A percentile compares a stretch with the other conserved stretches of the same genome.
phyloP scores from a whole-genome alignment of 2,797 vertebrate genomes.

The Leptodactylus fallax region DNA sequence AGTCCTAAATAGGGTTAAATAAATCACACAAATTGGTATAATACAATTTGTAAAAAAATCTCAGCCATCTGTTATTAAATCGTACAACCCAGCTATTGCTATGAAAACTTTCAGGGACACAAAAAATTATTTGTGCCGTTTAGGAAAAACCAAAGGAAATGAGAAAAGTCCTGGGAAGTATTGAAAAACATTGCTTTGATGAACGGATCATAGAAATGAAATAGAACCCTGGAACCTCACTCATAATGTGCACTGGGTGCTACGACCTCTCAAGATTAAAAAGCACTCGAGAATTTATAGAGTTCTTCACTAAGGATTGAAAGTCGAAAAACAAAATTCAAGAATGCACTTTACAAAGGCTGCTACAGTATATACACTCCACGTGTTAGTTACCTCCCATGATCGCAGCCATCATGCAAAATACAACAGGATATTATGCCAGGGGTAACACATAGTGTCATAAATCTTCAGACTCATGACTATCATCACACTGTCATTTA shows the following conservation, averaged over 20 bases:
- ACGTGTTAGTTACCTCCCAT: conserved; percentile 44
- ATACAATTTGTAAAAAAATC: background rate
- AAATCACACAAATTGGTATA: background rate
- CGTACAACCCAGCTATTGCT: background rate
- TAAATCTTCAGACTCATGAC: conserved; percentile 22
- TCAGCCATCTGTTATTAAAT: conserved; percentile 13
- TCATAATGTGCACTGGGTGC: conserved; percentile 22
- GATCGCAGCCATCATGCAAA: conserved; percentile 30
- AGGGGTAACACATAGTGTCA: conserved; percentile 33
- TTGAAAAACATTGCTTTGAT: conserved; percentile 48
- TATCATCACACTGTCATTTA: conserved; percentile 51
- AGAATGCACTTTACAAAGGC: conserved; percentile 23
- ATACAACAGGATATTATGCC: conserved; percentile 29
- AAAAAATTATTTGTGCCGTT: conserved; percentile 22
- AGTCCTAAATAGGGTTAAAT: background rate
- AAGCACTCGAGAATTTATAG: conserved; percentile 23
- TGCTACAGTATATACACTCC: conserved; percentile 7
- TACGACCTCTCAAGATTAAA: conserved; percentile 26
- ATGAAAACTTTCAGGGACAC: conserved; percentile 29
- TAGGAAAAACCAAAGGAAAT: conserved; percentile 29
- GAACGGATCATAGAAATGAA: conserved; percentile 42
- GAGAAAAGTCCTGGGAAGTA: conserved; percentile 7
- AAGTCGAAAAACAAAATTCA: conserved; percentile 41
- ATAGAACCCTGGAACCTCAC: conserved; percentile 25
- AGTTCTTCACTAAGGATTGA: conserved; percentile 1